Base-by-base conservation (phyloP, 2,888 invertebrate species). In the Gryllus longicercus region DNA sequence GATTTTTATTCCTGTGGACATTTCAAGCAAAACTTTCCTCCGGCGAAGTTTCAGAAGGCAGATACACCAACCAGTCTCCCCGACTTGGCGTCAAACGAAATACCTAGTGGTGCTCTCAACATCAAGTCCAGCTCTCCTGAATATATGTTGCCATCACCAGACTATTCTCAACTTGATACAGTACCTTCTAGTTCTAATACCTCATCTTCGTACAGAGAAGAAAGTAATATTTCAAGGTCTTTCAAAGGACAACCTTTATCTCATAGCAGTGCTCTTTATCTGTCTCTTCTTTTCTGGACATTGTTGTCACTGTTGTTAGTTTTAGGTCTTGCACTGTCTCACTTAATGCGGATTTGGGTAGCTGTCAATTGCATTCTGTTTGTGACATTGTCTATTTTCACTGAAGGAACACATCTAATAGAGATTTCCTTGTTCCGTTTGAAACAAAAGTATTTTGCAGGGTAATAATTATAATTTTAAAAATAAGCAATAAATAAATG, bases 201-300 rank as follows among this genome's bases (percentile, higher is more conserved):
- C 38, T 21, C 74, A 74, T 16, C n/a, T 23, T 23, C n/a, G 50
- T n/a, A n/a, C 38, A 63, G n/a, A 63, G 63, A 63, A 63, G n/a
- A 63, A 63, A 18, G 18, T 16, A 38, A 12, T 49, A 38, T n/a
- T 49, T n/a, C 16, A n/a, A 49, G 49, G 18, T n/a, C 14, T 16
- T n/a, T 5, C 16, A 50, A 49, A 38, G 18, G 14, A 38, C 25
- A 14, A 14, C 38, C n/a, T 21, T n/a, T 78, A 11, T 38, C 23
- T 21, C 78, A 74, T 18, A 79, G 81, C 74, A 80, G 76, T 82
- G 88, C 89, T 50, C 85, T 91, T 49, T 87, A 88, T 82, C 85
- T 89, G 76, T 92, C 92, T 2, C 89, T 93, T 76, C 83, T 90
- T 38, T 92, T 93, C 85, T 94, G 94, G 94, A 91, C 91, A 16